A percentile compares a stretch with the other conserved stretches of the same genome.
Conservation (phyloP, 2,797 vertebrate species). For the Tolypeutes matacus region DNA sequence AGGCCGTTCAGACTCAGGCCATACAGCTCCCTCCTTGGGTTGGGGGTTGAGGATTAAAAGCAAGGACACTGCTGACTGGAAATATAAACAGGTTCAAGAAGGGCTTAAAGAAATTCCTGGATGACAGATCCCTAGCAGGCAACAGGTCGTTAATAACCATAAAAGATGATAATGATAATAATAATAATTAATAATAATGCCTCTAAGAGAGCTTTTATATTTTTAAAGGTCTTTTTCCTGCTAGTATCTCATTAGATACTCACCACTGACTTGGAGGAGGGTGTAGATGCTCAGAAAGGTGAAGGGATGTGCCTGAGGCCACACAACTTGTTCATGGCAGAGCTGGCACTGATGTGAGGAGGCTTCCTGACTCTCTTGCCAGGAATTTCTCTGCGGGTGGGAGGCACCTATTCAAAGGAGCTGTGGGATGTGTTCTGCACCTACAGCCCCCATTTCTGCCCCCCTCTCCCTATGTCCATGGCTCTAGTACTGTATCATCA, state of each 20-base stretch:
- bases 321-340: neutral
- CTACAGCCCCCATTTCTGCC: neutral
- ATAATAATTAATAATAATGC: conserved; percentile 77
- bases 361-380: neutral
- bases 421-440: neutral
- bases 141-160: conserved; percentile 81
- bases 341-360: neutral
- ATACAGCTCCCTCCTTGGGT: neutral
- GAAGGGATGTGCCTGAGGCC: conserved; percentile 9
- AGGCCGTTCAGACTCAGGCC: neutral
- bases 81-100: conserved; percentile 77
- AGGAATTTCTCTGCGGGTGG: neutral
- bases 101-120: conserved; percentile 75
- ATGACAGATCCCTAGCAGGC: conserved; percentile 74
- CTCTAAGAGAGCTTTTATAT: conserved; percentile 56
- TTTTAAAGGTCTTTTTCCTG: conserved; percentile 60
- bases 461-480: neutral
- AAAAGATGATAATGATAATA: conserved; percentile 67
- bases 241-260: conserved; percentile 48
- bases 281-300: neutral
- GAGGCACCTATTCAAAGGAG: neutral
- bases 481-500: rapidly evolving
- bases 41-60: conserved; percentile 58
- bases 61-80: conserved; percentile 45
- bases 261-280: neutral